Percentiles rank a stretch among this genome's conserved stretches.
Evolutionary conservation across 2,113 vertebrate species (phyloP).

Genomic region (Hystrix brachyura): DNA sequence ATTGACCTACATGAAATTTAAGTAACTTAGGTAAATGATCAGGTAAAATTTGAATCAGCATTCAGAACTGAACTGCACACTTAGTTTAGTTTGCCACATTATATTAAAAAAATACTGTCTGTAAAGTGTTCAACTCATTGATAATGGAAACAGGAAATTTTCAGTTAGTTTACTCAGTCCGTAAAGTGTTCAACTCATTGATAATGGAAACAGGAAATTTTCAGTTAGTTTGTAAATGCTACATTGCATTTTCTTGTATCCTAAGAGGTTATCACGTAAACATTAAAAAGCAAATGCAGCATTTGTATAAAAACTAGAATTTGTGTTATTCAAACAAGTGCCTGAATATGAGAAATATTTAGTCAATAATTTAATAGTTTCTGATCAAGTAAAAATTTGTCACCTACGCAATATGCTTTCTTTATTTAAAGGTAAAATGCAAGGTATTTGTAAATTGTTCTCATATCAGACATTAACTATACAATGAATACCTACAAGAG

Average conservation of each 20-base stretch:
- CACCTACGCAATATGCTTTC: background rate
- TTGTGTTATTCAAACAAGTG: background rate
- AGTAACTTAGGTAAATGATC: background rate
- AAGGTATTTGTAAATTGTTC: background rate
- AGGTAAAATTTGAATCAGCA: background rate
- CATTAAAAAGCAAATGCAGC: background rate
- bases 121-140: background rate
- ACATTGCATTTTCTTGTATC: background rate
- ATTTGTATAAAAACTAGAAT: background rate
- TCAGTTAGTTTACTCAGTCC: background rate
- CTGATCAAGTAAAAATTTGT: background rate
- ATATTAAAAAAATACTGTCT: background rate
- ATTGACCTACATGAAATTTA: background rate
- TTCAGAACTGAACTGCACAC: background rate
- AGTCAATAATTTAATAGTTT: background rate
- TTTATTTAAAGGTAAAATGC: background rate
- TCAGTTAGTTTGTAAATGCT: slow-evolving; percentile 25
- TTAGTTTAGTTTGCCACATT: background rate
- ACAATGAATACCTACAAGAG: background rate
- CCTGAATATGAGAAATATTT: background rate
- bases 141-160: background rate
- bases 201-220: background rate
- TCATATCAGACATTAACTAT: background rate
- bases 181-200: background rate
- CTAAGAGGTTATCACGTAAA: background rate